Conservation (phyloP, 1,140 invertebrate species). For the Pseudomyrmex pallidus region DNA sequence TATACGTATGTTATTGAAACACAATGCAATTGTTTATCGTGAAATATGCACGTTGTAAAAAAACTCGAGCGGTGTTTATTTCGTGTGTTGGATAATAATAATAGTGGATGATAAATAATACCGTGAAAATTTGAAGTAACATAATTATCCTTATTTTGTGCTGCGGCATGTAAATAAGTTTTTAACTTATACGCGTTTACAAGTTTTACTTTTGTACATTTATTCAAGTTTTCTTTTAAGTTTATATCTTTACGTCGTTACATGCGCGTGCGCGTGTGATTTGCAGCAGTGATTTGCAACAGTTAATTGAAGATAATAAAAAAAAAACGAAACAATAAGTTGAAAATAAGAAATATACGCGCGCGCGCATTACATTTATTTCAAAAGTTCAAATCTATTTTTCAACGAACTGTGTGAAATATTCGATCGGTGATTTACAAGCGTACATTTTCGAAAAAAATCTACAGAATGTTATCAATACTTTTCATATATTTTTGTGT, state of each 20-base stretch:
- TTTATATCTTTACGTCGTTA: too few species aligned
- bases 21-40: too few species aligned
- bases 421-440: background rate
- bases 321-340: background rate
- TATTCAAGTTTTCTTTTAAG: too few species aligned
- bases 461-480: constrained; percentile 8
- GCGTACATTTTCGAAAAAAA: background rate
- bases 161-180: background rate
- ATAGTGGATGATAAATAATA: background rate
- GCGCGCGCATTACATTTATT: background rate
- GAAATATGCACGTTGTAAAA: background rate
- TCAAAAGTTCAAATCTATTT: background rate
- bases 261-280: too few species aligned
- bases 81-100: background rate
- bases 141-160: background rate
- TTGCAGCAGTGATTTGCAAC: background rate
- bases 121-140: constrained; percentile 3
- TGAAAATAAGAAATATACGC: background rate
- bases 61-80: background rate
- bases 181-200: background rate
- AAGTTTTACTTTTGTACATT: background rate
- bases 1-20: background rate
- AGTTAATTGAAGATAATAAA: background rate
- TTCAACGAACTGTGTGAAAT: background rate
- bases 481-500: constrained; percentile 6